Conservation (phyloP, 2,888 invertebrate genomes). For the Campaea margaritaria region DNA sequence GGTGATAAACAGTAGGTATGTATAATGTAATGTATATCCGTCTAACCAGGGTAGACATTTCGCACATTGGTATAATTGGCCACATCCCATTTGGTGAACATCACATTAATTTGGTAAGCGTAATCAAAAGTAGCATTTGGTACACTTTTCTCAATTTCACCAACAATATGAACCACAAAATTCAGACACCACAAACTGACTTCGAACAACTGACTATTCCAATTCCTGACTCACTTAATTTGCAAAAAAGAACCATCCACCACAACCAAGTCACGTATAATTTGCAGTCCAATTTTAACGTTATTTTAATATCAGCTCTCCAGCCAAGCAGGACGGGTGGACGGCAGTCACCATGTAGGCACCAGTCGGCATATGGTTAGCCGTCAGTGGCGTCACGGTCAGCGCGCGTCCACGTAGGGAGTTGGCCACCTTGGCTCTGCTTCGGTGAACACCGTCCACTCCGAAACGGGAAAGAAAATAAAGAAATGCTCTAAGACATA, state of each 20-base stretch:
- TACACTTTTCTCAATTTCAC: no score
- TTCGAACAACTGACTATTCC: neutral
- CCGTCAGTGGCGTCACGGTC: constrained; percentile 70
- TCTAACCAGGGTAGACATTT: no score
- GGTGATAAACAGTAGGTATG: no score
- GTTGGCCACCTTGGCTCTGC: constrained; percentile 45
- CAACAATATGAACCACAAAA: neutral
- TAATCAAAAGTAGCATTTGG: no score
- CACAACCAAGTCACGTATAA: constrained; percentile 15
- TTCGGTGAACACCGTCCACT: constrained; percentile 47
- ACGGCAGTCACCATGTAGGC: constrained; percentile 16
- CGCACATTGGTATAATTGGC: no score
- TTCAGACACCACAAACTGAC: neutral
- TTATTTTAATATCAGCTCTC: constrained; percentile 49
- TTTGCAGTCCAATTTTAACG: constrained; percentile 39
- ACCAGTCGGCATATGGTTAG: constrained; percentile 57
- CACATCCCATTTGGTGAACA: no score
- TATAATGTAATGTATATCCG: no score
- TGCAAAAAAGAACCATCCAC: constrained; percentile 9
- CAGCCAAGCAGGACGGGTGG: constrained; percentile 43
- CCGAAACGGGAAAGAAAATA: constrained; percentile 32
- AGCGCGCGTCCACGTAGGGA: constrained; percentile 51
- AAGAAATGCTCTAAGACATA: constrained; percentile 24
- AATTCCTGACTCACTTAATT: neutral
- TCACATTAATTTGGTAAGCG: no score